phyloP scores from a whole-genome alignment of 2,888 invertebrate genomes.

The Drosophila siamana region DNA sequence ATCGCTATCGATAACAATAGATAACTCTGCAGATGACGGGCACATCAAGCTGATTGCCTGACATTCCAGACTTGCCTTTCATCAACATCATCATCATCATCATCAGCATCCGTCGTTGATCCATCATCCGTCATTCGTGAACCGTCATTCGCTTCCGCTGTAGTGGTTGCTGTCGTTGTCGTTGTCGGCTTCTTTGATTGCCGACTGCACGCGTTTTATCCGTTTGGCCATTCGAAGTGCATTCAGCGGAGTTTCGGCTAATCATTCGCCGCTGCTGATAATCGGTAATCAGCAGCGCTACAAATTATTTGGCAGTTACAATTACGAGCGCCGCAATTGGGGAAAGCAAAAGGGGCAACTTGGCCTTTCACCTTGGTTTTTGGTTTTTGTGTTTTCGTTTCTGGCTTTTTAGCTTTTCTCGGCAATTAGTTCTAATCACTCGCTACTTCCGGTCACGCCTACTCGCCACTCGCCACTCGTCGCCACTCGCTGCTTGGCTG shows the following conservation, averaged over 20 bases:
- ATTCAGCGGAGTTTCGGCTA: slow-evolving; percentile 29
- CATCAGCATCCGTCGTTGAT: slow-evolving; percentile 38
- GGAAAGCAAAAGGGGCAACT: background rate
- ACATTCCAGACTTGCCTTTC: slow-evolving; percentile 12
- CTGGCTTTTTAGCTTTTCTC: slow-evolving; percentile 30
- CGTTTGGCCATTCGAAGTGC: slow-evolving; percentile 17
- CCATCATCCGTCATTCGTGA: slow-evolving; percentile 25
- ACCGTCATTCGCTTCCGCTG: slow-evolving; percentile 54
- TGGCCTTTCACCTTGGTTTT: slow-evolving; percentile 67
- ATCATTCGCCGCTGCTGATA: slow-evolving; percentile 40
- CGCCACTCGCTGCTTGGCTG: slow-evolving; percentile 8
- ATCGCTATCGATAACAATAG: slow-evolving; percentile 17
- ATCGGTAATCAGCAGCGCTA: slow-evolving; percentile 40
- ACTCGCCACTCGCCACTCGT: slow-evolving; percentile 17
- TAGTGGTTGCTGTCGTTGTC: slow-evolving; percentile 9
- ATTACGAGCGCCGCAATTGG: slow-evolving; percentile 33
- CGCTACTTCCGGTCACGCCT: slow-evolving; percentile 72
- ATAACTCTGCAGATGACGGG: slow-evolving; percentile 4
- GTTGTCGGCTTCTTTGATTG: slow-evolving; percentile 48
- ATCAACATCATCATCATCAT: background rate
- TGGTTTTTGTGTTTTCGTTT: background rate
- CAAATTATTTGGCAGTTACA: slow-evolving; percentile 64
- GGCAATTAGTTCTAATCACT: slow-evolving; percentile 78
- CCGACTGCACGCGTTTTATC: slow-evolving; percentile 17
- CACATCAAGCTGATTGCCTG: slow-evolving; percentile 13